Evolutionary conservation across 2,113 vertebrate species (phyloP).

Genomic region (Hypocryptadius cinnamomeus): DNA sequence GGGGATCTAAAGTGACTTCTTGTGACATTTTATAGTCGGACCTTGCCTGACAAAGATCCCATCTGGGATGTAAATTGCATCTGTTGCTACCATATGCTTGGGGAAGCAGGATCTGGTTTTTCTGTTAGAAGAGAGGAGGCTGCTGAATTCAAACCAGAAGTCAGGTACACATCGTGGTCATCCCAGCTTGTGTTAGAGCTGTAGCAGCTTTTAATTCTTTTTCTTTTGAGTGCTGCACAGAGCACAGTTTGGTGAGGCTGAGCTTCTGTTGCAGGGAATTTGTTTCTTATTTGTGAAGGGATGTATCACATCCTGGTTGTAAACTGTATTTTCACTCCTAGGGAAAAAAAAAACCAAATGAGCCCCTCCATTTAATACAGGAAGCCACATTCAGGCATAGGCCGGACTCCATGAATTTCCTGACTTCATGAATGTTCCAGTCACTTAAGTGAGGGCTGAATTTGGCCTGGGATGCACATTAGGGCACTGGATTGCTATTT

Average conservation of each 20-base stretch:
- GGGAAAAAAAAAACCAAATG: neutral
- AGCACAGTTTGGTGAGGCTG: neutral
- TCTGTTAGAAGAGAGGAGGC: conserved; percentile 20
- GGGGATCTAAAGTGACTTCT: neutral
- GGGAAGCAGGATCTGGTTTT: conserved; percentile 28
- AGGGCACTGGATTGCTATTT: neutral
- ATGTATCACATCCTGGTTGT: neutral
- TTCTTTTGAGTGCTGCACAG: neutral
- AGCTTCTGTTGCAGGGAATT: neutral
- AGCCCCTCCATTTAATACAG: neutral
- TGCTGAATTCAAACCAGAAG: conserved; percentile 35
- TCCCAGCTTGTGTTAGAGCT: neutral
- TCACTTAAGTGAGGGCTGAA: neutral
- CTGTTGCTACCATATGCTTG: conserved; percentile 38
- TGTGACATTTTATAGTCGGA: neutral
- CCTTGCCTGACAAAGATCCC: conserved; percentile 5
- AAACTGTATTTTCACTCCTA: neutral
- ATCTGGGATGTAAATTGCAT: conserved; percentile 41
- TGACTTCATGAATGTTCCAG: neutral
- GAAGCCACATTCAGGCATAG: neutral
- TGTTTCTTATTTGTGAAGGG: neutral
- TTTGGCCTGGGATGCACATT: neutral
- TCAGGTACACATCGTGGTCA: neutral
- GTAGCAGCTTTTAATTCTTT: neutral
- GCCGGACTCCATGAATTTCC: neutral